Base-by-base conservation (phyloP, 2,113 vertebrate species). In the Podocnemis expansa region DNA sequence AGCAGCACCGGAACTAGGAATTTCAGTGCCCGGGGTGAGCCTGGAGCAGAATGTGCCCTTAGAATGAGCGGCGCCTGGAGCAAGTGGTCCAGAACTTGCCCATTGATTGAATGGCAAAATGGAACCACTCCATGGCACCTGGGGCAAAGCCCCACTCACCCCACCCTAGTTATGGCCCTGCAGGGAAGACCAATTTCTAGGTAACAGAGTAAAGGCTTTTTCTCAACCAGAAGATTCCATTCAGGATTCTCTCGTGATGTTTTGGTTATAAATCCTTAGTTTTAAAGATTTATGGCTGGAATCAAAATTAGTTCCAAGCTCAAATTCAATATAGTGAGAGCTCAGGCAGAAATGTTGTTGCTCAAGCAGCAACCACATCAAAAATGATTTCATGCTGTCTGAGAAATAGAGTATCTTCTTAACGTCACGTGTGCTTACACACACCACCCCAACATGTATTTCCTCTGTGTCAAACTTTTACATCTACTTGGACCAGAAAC, bases 271-370 rank as follows among this genome's bases (percentile, higher is more conserved):
- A 92, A 87, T 3, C 17, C n/a, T 84, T 78, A n/a, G 1, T 54
- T 22, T 82, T 52, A 84, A 63, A 67, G 52, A 90, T 87, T 79
- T 80, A 84, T 49, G 1, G 38, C 52, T 91, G 80, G 25, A 90
- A 67, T 17, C 19, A 67, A n/a, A 67, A 94, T 85, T 54, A 93
- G 3, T 11, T 90, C 51, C 91, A 56, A 94, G 90, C 73, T 91
- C 85, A n/a, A 81, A 54, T 82, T 91, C 88, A 41, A 78, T 78
- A 80, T 78, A 80, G 27, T 73, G 19, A 38, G 34, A 34, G 34
- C 34, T n/a, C 17, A 19, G 63, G 34, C 34, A 67, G 6, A 92
- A 89, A 95, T 70, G 67, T 54, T 0, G 0, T 87, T 90, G 49
- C 34, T 49, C 79, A 43, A 89, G 58, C 19, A 82, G 38, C 38